Evolutionary conservation across 2,888 invertebrate genomes (phyloP).

Genomic region (Brenthis ino): DNA sequence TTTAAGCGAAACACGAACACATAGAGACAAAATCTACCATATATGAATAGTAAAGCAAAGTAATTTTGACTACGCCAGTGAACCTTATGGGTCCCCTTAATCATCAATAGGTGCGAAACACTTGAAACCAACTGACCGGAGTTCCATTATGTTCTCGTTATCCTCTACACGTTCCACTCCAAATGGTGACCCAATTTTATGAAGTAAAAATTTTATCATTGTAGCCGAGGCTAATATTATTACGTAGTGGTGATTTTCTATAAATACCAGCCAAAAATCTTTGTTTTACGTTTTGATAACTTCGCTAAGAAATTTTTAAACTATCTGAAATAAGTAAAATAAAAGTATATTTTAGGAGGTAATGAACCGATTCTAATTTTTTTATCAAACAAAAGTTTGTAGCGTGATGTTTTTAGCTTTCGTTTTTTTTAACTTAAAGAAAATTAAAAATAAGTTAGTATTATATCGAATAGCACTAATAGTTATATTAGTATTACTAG

Average conservation of each 20-base stretch:
- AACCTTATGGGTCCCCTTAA: slow-evolving; percentile 13
- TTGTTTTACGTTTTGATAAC: too few species aligned
- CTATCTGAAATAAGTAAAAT: too few species aligned
- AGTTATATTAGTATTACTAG: too few species aligned
- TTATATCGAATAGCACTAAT: too few species aligned
- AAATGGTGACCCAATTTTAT: slow-evolving; percentile 19
- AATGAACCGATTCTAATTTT: too few species aligned
- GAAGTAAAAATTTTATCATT: slow-evolving; percentile 13
- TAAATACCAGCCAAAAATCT: neutral
- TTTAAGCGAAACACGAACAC: neutral
- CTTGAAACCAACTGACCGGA: slow-evolving; percentile 18
- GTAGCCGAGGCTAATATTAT: neutral
- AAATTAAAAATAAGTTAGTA: too few species aligned
- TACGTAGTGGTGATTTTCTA: slow-evolving; percentile 2
- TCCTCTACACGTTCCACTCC: slow-evolving; percentile 13
- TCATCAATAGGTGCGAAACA: slow-evolving; percentile 17
- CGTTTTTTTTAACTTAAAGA: too few species aligned
- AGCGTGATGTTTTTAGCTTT: too few species aligned
- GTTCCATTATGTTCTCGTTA: slow-evolving; percentile 21
- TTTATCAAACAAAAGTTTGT: too few species aligned
- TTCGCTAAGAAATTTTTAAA: too few species aligned
- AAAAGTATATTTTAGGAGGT: too few species aligned
- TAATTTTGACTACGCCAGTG: slow-evolving; percentile 11
- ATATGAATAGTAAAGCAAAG: neutral
- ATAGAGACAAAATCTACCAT: neutral